Evolutionary conservation across 1,140 invertebrate species (phyloP), one percentile per base, ranked within the genome.

Genomic region (Pygmarrhopalites habei): DNA sequence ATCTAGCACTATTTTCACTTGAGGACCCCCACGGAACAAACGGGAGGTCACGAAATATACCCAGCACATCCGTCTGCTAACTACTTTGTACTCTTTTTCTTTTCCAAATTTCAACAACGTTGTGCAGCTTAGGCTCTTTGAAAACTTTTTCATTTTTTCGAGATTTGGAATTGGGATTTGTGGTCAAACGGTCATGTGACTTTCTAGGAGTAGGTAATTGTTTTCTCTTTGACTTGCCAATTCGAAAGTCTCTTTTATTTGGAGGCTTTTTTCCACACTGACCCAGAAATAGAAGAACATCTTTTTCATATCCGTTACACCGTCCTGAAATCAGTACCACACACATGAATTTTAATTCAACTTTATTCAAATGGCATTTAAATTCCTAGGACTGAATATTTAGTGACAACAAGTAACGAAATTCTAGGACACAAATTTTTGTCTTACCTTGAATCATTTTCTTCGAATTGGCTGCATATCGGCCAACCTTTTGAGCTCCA

Each of bases 361-460:
- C n/a, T n/a, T n/a, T n/a, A n/a, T n/a, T n/a, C n/a, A n/a, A n/a
- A n/a, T n/a, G n/a, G n/a, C n/a, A n/a, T n/a, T n/a, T n/a, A n/a
- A n/a, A n/a, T n/a, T n/a, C n/a, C n/a, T n/a, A n/a, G n/a, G n/a
- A n/a, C n/a, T n/a, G n/a, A n/a, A n/a, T n/a, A n/a, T n/a, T n/a
- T n/a, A n/a, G n/a, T n/a, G n/a, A n/a, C n/a, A n/a, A n/a, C n/a
- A n/a, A n/a, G n/a, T n/a, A n/a, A n/a, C n/a, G n/a, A n/a, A n/a
- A n/a, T 39, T 39, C 7, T 39, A 39, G 10, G 17, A 7, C 10
- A 17, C 7, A 39, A 10, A 10, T 10, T 7, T 10, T 7, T 17
- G 17, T 39, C 67, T 77, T 79, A 19, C 78, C 76, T 65, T 79
- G 78, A 71, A 79, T 73, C 5, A 79, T 64, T 2, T 71, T 69